Percentiles rank a stretch among this genome's conserved stretches.
phyloP scores from a whole-genome alignment of 2,797 vertebrate species.

The Luscinia megarhynchos region DNA sequence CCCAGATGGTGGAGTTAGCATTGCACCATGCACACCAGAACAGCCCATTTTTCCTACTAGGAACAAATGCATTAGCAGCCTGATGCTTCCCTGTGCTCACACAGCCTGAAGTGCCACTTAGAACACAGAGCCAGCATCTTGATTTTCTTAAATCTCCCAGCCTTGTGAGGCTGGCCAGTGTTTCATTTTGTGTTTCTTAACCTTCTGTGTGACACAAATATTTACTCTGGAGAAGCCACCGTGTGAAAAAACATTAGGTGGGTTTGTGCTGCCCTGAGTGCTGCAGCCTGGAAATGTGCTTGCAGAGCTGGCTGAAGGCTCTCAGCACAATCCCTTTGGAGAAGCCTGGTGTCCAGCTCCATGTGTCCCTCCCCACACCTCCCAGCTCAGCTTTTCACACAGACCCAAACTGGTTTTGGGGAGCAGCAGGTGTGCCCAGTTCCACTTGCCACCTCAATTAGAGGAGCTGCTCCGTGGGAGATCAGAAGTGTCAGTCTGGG shows the following conservation, averaged over 20 bases:
- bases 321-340: neutral
- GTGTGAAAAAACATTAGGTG: fast-evolving
- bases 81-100: neutral
- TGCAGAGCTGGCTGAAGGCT: neutral
- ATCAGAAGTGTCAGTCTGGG: fast-evolving
- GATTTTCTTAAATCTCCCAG: neutral
- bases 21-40: neutral
- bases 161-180: neutral
- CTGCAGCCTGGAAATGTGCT: neutral
- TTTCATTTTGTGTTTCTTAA: neutral
- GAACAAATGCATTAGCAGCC: neutral
- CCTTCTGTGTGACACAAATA: neutral
- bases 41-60: neutral
- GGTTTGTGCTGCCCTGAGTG: neutral
- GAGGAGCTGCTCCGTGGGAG: neutral
- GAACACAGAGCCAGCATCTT: neutral
- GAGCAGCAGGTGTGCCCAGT: neutral
- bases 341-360: neutral
- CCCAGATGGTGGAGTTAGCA: neutral
- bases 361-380: fast-evolving
- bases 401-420: neutral
- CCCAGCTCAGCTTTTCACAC: neutral
- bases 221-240: neutral
- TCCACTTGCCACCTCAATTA: fast-evolving
- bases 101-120: neutral